Evolutionary conservation across 2,797 vertebrate species (phyloP).

Genomic region (Odontamblyopus lacepedii): DNA sequence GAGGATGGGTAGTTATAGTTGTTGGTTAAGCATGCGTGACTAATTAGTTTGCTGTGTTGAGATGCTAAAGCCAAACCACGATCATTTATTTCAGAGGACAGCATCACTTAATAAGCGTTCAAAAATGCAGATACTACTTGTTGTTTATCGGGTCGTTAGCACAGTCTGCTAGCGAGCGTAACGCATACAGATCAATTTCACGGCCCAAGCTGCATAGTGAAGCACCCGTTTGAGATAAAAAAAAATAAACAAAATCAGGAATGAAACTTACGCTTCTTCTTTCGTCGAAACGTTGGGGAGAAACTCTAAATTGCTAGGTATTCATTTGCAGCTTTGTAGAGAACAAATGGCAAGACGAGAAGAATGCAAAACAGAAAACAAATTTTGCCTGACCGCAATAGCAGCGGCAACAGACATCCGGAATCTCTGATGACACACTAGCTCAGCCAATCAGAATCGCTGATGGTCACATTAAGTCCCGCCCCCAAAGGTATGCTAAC

Average conservation of each 20-base stretch:
- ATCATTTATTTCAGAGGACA: neutral
- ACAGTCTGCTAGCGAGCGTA: slow-evolving; percentile 54
- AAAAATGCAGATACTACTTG: slow-evolving; percentile 19
- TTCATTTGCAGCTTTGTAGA: slow-evolving; percentile 29
- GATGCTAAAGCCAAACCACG: neutral
- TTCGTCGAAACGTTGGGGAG: slow-evolving; percentile 28
- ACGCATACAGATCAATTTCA: slow-evolving; percentile 59
- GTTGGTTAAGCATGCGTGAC: slow-evolving; percentile 2
- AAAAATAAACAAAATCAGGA: neutral
- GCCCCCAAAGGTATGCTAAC: slow-evolving; percentile 19
- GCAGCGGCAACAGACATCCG: slow-evolving; percentile 58
- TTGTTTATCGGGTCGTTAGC: slow-evolving; percentile 50
- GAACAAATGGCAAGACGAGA: slow-evolving; percentile 57
- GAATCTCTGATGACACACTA: slow-evolving; percentile 54
- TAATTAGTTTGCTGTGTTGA: neutral
- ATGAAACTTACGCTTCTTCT: slow-evolving; percentile 47
- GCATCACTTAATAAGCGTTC: neutral
- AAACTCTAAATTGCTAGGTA: slow-evolving; percentile 22
- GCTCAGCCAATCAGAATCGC: slow-evolving; percentile 49
- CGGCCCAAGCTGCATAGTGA: slow-evolving; percentile 55
- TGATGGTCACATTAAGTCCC: neutral
- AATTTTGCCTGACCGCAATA: slow-evolving; percentile 48
- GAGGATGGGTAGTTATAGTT: slow-evolving; percentile 4
- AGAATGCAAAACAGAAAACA: slow-evolving; percentile 57
- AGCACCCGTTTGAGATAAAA: slow-evolving; percentile 7